A percentile compares a stretch with the other conserved stretches of the same genome.
Conservation (phyloP, 2,888 invertebrate species). For the Morpho helenor region DNA sequence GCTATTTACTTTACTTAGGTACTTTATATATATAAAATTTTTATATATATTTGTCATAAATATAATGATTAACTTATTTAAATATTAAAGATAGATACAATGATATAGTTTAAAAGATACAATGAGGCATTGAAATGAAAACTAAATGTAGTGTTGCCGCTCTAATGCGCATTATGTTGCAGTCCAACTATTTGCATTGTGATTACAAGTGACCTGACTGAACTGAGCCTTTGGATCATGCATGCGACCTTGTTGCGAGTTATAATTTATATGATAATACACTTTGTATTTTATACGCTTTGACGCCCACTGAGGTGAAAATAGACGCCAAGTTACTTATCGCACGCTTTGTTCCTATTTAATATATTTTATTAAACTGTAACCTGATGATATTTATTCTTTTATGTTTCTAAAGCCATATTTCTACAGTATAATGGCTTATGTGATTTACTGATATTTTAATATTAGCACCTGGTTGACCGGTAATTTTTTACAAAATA, state of each 20-base stretch:
- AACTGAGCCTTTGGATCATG: conserved; percentile 24
- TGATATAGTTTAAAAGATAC: no score
- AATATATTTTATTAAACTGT: not conserved
- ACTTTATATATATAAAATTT: no score
- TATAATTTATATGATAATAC: conserved; percentile 20
- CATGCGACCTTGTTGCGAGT: conserved; percentile 17
- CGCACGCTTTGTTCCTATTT: conserved; percentile 1
- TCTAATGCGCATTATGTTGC: conserved; percentile 12
- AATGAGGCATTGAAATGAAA: no score
- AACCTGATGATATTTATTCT: not conserved
- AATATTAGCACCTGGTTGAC: no score
- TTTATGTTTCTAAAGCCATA: no score
- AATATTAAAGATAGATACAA: no score
- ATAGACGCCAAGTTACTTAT: conserved; percentile 1
- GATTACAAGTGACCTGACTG: conserved; percentile 25
- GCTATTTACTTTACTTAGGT: no score
- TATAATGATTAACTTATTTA: no score
- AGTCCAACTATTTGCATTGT: conserved; percentile 21
- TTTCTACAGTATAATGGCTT: no score
- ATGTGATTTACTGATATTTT: no score
- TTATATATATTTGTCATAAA: no score
- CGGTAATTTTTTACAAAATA: no score
- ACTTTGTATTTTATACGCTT: conserved; percentile 16
- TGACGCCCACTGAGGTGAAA: conserved; percentile 3
- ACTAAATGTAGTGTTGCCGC: conserved; percentile 4